Evolutionary conservation across 1,140 invertebrate species (phyloP).

Genomic region (Drosophila obscura): DNA sequence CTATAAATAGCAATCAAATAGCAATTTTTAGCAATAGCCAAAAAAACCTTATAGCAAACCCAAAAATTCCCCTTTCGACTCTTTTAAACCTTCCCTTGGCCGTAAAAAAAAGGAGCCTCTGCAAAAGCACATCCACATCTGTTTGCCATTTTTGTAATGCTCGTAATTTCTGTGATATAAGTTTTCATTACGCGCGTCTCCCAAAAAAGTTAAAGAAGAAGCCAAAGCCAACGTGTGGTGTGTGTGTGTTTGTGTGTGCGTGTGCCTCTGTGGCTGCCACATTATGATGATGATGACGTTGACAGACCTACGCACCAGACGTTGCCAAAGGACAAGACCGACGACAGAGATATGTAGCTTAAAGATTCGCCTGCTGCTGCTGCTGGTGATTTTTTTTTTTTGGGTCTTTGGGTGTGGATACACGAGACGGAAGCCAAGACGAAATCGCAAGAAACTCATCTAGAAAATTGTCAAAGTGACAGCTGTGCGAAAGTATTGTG

Average conservation of each 20-base stretch:
- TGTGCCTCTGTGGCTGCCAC: slow-evolving; percentile 25
- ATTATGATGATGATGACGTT: slow-evolving; percentile 72
- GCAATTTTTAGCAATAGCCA: too few species aligned
- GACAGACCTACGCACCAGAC: slow-evolving; percentile 73
- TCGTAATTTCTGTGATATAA: slow-evolving; percentile 61
- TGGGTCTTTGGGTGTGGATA: not conserved
- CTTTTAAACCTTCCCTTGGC: slow-evolving; percentile 8
- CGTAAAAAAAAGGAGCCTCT: slow-evolving; percentile 26
- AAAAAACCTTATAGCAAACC: too few species aligned
- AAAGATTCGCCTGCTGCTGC: slow-evolving; percentile 36
- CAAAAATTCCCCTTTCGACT: too few species aligned
- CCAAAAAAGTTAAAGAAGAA: slow-evolving; percentile 37
- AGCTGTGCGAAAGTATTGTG: slow-evolving; percentile 80
- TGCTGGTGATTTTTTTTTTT: slow-evolving; percentile 22
- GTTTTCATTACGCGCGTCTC: slow-evolving; percentile 69
- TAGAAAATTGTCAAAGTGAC: slow-evolving; percentile 82
- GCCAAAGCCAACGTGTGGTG: slow-evolving; percentile 27
- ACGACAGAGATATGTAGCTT: slow-evolving; percentile 53
- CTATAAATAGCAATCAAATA: too few species aligned
- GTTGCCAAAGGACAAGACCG: slow-evolving; percentile 24
- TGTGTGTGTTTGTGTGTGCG: slow-evolving; percentile 16
- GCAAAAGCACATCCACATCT: slow-evolving; percentile 64
- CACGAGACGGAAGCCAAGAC: slow-evolving; percentile 12
- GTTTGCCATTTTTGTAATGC: slow-evolving; percentile 69
- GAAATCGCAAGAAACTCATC: slow-evolving; percentile 75